These are phyloP conservation scores for Spodoptera littoralis DNA, from an alignment of 2,888 invertebrate species.

Conservation along the genomic window DNA sequence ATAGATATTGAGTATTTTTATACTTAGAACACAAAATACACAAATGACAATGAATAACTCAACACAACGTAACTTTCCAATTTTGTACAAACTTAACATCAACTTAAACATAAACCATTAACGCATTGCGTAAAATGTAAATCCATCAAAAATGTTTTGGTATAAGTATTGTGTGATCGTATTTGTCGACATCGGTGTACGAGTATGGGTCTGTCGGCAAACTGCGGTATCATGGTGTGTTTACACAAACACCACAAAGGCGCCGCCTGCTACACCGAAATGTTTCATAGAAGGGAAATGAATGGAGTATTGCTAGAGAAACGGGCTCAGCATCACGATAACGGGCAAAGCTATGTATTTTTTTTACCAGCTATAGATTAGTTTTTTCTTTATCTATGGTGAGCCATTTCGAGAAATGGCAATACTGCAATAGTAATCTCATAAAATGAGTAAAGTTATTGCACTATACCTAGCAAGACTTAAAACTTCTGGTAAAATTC, in stretches of 20 bases:
- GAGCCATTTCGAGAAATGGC: no score
- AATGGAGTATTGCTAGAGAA: neutral
- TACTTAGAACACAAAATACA: no score
- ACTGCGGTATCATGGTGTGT: conserved; percentile 56
- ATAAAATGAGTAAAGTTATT: no score
- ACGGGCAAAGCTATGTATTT: no score
- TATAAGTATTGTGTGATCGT: conserved; percentile 55
- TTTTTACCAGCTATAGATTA: no score
- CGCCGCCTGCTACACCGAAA: conserved; percentile 58
- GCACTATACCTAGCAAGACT: no score
- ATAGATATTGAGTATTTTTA: neutral
- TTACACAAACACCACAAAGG: conserved; percentile 66
- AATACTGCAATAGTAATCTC: no score
- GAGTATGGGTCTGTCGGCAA: conserved; percentile 62
- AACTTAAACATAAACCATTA: conserved; percentile 32
- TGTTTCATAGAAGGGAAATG: conserved; percentile 15
- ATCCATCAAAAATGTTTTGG: conserved; percentile 58
- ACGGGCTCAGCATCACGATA: no score
- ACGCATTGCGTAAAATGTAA: conserved; percentile 49
- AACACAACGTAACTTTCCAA: neutral
- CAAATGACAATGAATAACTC: no score
- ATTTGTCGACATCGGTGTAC: conserved; percentile 64
- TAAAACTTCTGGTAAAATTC: no score
- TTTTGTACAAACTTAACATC: conserved; percentile 1
- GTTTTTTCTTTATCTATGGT: no score